Conservation (phyloP, 2,888 invertebrate species). For the Netelia virgata region DNA sequence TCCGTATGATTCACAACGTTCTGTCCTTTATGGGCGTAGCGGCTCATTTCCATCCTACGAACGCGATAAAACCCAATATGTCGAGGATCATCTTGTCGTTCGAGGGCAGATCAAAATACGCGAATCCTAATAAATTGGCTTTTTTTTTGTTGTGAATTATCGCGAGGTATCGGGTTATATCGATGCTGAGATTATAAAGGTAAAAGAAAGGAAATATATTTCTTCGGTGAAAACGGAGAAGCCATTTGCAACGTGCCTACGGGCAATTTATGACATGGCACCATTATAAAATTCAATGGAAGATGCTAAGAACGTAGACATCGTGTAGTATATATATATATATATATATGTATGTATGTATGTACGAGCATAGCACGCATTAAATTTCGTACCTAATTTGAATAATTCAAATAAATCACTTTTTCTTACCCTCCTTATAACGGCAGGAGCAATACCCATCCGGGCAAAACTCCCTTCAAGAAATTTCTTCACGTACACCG, state of each 20-base stretch:
- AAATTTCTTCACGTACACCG: too few species aligned
- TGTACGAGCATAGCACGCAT: slow-evolving; percentile 75
- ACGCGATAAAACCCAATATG: slow-evolving; percentile 38
- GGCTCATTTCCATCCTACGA: slow-evolving; percentile 1
- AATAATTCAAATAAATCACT: slow-evolving; percentile 85
- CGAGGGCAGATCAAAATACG: slow-evolving; percentile 1
- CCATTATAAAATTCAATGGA: slow-evolving; percentile 66
- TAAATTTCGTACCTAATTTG: slow-evolving; percentile 85
- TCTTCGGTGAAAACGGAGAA: slow-evolving; percentile 25
- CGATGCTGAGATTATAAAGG: not conserved
- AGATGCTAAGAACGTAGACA: slow-evolving; percentile 30
- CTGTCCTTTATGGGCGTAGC: slow-evolving; percentile 8
- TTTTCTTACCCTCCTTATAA: slow-evolving; percentile 83
- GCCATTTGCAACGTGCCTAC: slow-evolving; percentile 56
- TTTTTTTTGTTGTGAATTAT: slow-evolving; percentile 21
- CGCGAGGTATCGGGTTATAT: not conserved
- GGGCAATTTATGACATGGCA: slow-evolving; percentile 59
- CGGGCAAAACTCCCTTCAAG: too few species aligned
- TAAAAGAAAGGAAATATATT: not conserved
- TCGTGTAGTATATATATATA: slow-evolving; percentile 27
- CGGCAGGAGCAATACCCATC: too few species aligned
- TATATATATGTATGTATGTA: slow-evolving; percentile 25
- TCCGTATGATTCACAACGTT: slow-evolving; percentile 27
- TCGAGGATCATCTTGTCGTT: slow-evolving; percentile 44
- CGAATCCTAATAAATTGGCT: slow-evolving; percentile 8